Evolutionary conservation across 2,797 vertebrate species (phyloP).

Genomic region (Eurystomus glaucurus): DNA sequence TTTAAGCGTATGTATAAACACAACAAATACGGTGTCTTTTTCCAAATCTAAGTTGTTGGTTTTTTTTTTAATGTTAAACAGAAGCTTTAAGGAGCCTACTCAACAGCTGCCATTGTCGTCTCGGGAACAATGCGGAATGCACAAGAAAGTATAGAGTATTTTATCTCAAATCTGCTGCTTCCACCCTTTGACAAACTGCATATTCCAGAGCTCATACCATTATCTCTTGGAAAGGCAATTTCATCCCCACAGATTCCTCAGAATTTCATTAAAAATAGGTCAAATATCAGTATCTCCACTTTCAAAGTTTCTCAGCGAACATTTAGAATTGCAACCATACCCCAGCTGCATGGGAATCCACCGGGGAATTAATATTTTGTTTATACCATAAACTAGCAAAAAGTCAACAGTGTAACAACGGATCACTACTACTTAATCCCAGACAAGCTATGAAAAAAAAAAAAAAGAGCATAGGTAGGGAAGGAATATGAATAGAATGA

Average conservation of each 20-base stretch:
- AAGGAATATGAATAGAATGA: neutral
- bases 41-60: neutral
- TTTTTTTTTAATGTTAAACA: neutral
- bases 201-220: neutral
- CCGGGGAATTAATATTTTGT: neutral
- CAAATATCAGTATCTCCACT: neutral
- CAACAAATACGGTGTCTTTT: neutral
- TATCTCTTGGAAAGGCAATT: neutral
- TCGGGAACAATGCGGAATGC: neutral
- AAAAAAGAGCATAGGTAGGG: neutral
- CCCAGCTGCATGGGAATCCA: neutral
- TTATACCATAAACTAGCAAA: neutral
- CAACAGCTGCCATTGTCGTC: neutral
- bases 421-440: neutral
- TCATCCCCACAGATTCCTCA: neutral
- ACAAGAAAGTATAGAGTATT: neutral
- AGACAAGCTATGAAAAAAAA: neutral
- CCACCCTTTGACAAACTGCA: neutral
- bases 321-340: neutral
- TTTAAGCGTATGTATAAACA: neutral
- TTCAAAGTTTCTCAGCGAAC: neutral
- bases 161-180: neutral
- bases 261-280: neutral
- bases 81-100: neutral
- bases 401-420: rapidly evolving